These are phyloP conservation scores for Carcina quercana DNA, from an alignment of 2,888 invertebrate species.

Conservation along the genomic window DNA sequence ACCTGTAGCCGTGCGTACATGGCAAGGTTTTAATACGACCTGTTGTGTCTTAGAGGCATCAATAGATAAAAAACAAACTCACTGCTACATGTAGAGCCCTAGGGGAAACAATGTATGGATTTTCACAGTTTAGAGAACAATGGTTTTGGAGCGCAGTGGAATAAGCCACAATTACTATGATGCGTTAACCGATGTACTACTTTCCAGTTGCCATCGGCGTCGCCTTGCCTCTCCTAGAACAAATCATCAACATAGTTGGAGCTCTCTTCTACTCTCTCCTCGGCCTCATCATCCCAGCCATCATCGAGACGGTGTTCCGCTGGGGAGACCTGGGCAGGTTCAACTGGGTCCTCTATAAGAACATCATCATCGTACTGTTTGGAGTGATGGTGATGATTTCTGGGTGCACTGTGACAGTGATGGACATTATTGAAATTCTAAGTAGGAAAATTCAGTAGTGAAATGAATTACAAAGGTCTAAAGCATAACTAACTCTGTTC, in stretches of 20 bases:
- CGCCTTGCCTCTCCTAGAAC: constrained; percentile 63
- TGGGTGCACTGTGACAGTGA: constrained; percentile 70
- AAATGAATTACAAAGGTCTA: too few species aligned
- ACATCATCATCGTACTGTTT: constrained; percentile 74
- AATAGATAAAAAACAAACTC: too few species aligned
- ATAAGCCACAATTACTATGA: too few species aligned
- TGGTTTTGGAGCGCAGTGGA: too few species aligned
- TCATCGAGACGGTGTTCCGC: constrained; percentile 81
- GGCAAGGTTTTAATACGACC: too few species aligned
- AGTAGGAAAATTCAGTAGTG: constrained; percentile 57
- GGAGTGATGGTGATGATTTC: constrained; percentile 78
- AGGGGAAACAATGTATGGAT: too few species aligned
- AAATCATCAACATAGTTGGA: constrained; percentile 65
- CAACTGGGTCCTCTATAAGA: constrained; percentile 82
- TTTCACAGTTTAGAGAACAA: too few species aligned
- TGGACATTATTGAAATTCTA: constrained; percentile 52
- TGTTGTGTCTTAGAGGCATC: too few species aligned
- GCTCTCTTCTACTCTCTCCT: constrained; percentile 79
- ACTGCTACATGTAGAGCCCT: too few species aligned
- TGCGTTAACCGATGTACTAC: too few species aligned
- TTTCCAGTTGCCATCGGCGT: constrained; percentile 57
- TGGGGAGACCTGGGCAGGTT: constrained; percentile 79
- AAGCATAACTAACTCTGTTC: too few species aligned
- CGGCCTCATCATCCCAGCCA: constrained; percentile 83
- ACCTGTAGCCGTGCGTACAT: too few species aligned